Conservation (phyloP, 2,888 invertebrate species). For the Nesidiocoris tenuis region DNA sequence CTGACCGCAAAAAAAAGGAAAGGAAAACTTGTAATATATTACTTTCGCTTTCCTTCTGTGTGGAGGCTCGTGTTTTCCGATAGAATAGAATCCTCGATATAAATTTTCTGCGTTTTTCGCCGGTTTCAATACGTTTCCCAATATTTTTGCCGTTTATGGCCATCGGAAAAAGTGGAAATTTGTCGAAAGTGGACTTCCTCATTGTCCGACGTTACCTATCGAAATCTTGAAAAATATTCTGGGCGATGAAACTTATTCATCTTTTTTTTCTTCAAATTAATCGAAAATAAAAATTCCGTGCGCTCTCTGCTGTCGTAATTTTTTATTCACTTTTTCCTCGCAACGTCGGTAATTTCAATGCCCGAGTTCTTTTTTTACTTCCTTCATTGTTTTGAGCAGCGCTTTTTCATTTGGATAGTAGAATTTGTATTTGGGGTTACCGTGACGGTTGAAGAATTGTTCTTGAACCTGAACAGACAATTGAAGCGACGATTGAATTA, state of each 20-base stretch:
- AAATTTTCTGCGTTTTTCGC: no score
- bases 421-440: conserved; percentile 46
- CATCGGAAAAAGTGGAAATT: no score
- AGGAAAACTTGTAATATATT: not conserved
- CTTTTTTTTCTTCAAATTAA: no score
- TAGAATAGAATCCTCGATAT: not conserved
- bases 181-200: not conserved
- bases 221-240: not conserved
- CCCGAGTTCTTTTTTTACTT: conserved; percentile 25
- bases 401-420: conserved; percentile 45
- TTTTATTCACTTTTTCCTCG: not conserved
- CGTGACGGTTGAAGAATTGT: conserved; percentile 42
- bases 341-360: not conserved
- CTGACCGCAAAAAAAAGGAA: not conserved
- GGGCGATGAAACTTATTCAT: not conserved
- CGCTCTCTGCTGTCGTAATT: not conserved
- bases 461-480: conserved; percentile 1
- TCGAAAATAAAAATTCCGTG: not conserved
- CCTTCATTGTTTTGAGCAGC: conserved; percentile 43
- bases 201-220: conserved; percentile 1
- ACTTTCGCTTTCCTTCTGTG: not conserved
- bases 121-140: no score
- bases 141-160: no score
- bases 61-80: no score
- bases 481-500: no score